Base-by-base conservation (phyloP, 2,797 vertebrate species). In the Urocyon cinereoargenteus region DNA sequence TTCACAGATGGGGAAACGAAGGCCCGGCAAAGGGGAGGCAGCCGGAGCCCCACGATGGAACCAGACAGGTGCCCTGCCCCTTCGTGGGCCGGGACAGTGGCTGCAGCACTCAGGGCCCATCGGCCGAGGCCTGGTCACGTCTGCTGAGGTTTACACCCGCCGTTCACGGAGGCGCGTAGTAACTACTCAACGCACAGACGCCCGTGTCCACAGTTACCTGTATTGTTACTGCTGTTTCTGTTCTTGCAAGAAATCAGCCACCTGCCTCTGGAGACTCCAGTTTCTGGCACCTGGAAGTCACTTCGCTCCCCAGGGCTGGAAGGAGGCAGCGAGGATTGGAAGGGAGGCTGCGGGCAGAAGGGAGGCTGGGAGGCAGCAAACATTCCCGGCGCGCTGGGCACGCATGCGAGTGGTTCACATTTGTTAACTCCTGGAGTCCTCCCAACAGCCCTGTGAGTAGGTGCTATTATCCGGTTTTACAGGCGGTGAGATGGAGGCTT, bases 171-270 rank as follows among this genome's bases (percentile, higher is more conserved):
- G 31, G 19, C 24, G 1, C 0, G 0, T 6, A 2, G 45, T 3
- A 31, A 19, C 57, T 7, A 26, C 28, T 61, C 75, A 51, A 6
- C 16, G 51, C 19, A 28, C 9, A 2, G 24, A 1, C 40, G 6
- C 36, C 0, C 0, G 4, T 8, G 24, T 1, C 7, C 1, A 5
- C 10, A 0, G 18, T 53, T 36, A 7, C 13, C 51, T n/a, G 11
- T 0, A 0, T 18, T 22, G 12, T 6, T 19, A n/a, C 1, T n/a
- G 14, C 53, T 70, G 0, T 12, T 45, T 19, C 55, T 61, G 10
- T 15, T 62, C 62, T 51, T 62, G 1, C 61, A 49, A 64, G 11
- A 55, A 57, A 19, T 11, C 61, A 36, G 64, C 22, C 81, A 0
- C 40, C 68, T 66, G 77, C 11, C 24, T 9, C 7, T 49, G 57